Percentiles rank a stretch among this genome's conserved stretches.
Evolutionary conservation across 2,797 vertebrate genomes (phyloP).

Genomic region (Sebastes aleutianus): DNA sequence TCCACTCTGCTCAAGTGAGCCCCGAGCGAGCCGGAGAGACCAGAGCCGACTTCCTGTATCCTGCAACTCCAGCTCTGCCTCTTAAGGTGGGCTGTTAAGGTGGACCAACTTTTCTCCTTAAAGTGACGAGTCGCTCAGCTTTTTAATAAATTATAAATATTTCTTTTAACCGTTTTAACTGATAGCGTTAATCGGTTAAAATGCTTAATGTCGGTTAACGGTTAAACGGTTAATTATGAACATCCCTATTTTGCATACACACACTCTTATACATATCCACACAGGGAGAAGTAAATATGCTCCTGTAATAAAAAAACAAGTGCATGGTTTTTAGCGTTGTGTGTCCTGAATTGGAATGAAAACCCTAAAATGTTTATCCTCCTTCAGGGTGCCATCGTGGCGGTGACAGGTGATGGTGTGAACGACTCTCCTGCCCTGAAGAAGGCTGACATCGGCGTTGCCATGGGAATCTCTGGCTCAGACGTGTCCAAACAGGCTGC

Average conservation of each 20-base stretch:
- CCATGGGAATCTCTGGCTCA: slow-evolving; percentile 93
- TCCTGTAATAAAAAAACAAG: neutral
- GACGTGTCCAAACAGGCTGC: slow-evolving; percentile 94
- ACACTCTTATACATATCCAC: neutral
- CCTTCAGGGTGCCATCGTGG: slow-evolving; percentile 91
- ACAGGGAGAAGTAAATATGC: neutral
- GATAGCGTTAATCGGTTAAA: no score
- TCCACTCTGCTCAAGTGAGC: no score
- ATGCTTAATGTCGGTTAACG: no score
- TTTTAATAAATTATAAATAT: no score
- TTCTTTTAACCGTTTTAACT: no score
- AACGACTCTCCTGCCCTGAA: slow-evolving; percentile 93
- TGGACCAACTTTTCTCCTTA: no score
- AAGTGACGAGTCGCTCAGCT: no score
- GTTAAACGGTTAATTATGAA: no score
- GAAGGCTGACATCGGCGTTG: slow-evolving; percentile 92
- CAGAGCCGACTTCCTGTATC: no score
- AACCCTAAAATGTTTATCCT: neutral
- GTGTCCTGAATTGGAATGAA: neutral
- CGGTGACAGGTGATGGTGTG: slow-evolving; percentile 92
- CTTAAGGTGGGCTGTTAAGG: no score
- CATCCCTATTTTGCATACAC: neutral
- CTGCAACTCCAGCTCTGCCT: no score
- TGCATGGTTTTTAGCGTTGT: neutral
- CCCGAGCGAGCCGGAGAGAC: no score